Conservation (phyloP, 2,797 vertebrate genomes). For the Amazona ochrocephala region DNA sequence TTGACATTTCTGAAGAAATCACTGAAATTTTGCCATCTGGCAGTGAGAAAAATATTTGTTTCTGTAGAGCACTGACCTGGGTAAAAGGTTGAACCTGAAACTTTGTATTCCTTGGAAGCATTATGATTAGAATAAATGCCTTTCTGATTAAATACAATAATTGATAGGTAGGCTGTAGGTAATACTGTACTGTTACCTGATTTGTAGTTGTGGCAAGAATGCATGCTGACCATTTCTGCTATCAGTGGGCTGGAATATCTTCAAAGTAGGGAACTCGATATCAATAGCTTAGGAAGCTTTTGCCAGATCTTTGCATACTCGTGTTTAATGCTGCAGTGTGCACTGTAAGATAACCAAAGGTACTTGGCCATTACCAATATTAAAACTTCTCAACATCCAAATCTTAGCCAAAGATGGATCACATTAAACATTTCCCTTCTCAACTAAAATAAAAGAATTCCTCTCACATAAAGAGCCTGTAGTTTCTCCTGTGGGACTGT, state of each 20-base stretch:
- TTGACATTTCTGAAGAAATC: conserved; percentile 6
- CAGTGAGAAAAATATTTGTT: background rate
- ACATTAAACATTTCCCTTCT: background rate
- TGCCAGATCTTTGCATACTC: background rate
- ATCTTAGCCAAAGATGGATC: background rate
- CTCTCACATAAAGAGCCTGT: background rate
- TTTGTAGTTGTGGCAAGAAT: background rate
- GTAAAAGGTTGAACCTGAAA: background rate
- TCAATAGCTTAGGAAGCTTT: background rate
- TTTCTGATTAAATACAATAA: background rate
- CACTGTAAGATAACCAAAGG: background rate
- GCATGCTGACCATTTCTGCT: background rate
- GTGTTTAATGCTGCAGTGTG: background rate
- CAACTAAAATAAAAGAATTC: background rate
- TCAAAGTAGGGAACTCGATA: background rate
- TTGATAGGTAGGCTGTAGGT: background rate
- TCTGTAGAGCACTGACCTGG: background rate
- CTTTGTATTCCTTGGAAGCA: background rate
- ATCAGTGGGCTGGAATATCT: background rate
- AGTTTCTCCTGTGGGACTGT: background rate
- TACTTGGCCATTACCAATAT: background rate
- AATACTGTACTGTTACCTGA: background rate
- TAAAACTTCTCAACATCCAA: background rate
- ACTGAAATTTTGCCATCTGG: background rate
- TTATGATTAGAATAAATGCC: background rate